phyloP scores from a whole-genome alignment of 64 coral and sea anemone species.

The Astreopora myriophthalma region DNA sequence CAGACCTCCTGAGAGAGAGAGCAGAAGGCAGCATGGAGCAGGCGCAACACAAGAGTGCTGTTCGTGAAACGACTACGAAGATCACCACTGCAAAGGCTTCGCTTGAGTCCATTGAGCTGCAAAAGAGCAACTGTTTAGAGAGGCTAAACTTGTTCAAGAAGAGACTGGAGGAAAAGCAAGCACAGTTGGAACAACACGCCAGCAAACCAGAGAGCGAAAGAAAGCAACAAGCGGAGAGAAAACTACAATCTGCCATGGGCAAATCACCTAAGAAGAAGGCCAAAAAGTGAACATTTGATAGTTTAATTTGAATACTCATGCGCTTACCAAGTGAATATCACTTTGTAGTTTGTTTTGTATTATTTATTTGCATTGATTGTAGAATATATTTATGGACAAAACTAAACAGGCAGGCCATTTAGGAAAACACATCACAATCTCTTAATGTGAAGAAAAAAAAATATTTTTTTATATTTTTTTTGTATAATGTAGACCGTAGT shows the following conservation, averaged over 20 bases:
- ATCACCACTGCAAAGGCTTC: slow-evolving; percentile 76
- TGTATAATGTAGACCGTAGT: no score
- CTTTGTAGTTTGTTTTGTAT: neutral
- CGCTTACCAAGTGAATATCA: neutral
- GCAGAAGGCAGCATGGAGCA: slow-evolving; percentile 71
- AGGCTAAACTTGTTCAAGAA: slow-evolving; percentile 90
- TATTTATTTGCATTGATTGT: slow-evolving; percentile 44
- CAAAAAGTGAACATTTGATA: slow-evolving; percentile 52
- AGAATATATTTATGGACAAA: slow-evolving; percentile 7
- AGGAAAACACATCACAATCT: no score
- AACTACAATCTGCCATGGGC: slow-evolving; percentile 38
- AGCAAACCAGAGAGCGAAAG: slow-evolving; percentile 54
- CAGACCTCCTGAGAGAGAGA: slow-evolving; percentile 74
- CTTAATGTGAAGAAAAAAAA: no score
- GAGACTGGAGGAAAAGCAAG: slow-evolving; percentile 73
- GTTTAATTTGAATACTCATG: neutral
- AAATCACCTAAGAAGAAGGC: slow-evolving; percentile 70
- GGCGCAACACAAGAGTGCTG: slow-evolving; percentile 77
- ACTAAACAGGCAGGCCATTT: no score
- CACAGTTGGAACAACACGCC: slow-evolving; percentile 49
- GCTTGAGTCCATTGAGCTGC: slow-evolving; percentile 67
- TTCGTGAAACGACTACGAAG: slow-evolving; percentile 84
- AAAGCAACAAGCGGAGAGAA: slow-evolving; percentile 73
- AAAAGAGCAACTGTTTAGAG: slow-evolving; percentile 88
- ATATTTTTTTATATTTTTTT: no score